Percentiles rank a stretch among this genome's conserved stretches.
These are phyloP conservation scores for Scaptodrosophila latifasciaeformis DNA, from an alignment of 2,888 invertebrate species.

Conservation along the genomic window DNA sequence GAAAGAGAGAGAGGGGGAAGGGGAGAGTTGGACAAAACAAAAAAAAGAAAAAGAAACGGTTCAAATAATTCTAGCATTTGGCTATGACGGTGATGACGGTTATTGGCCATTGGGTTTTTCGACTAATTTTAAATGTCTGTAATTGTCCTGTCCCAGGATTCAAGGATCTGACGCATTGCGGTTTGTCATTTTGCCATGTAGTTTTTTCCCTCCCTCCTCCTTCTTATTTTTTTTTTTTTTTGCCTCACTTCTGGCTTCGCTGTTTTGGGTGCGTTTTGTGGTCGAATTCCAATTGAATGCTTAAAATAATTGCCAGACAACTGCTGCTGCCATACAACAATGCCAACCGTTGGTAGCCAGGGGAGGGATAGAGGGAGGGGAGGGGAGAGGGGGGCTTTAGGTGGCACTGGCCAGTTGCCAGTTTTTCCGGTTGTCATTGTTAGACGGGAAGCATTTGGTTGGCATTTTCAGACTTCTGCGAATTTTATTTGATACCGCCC, in stretches of 20 bases:
- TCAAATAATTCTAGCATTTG: constrained; percentile 28
- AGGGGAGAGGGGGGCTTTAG: no score
- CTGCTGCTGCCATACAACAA: no score
- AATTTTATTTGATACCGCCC: not conserved
- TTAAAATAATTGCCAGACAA: constrained; percentile 55
- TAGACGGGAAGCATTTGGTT: constrained; percentile 22
- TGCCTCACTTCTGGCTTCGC: constrained; percentile 52
- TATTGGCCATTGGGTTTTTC: constrained; percentile 49
- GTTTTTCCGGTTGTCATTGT: constrained; percentile 58
- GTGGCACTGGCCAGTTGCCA: constrained; percentile 39
- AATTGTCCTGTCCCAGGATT: constrained; percentile 41
- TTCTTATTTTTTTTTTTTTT: no score
- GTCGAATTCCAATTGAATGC: constrained; percentile 68
- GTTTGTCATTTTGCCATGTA: not conserved
- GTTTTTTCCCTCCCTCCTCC: no score
- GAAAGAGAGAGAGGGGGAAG: no score
- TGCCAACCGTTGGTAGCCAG: no score
- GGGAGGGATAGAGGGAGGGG: no score
- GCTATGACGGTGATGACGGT: constrained; percentile 54
- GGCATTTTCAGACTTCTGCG: not conserved
- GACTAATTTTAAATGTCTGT: constrained; percentile 65
- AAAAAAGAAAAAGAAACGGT: constrained; percentile 19
- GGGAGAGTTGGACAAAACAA: no score
- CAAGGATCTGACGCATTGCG: not conserved
- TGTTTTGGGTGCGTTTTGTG: constrained; percentile 38